Conservation (phyloP, 2,113 vertebrate species). For the Tinamus guttatus region DNA sequence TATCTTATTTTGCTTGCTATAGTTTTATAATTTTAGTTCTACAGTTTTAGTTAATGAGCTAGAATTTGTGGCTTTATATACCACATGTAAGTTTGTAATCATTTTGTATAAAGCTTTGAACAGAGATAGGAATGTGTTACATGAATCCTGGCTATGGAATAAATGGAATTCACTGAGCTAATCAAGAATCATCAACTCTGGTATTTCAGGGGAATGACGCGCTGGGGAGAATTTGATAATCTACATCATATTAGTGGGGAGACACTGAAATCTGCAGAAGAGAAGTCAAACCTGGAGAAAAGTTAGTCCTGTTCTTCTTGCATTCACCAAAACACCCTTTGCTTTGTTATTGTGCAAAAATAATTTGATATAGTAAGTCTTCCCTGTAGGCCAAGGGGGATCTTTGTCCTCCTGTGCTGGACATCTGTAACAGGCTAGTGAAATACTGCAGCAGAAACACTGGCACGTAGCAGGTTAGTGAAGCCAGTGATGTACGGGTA, state of each 20-base stretch:
- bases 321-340: fast-evolving
- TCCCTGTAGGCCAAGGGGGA: fast-evolving
- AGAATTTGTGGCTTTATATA: fast-evolving
- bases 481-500: fast-evolving
- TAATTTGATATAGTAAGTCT: fast-evolving
- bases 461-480: fast-evolving
- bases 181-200: neutral
- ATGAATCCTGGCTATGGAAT: neutral
- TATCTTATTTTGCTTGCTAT: neutral
- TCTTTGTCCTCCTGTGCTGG: no score
- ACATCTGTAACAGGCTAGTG: fast-evolving
- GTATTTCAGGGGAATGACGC: conserved; percentile 88
- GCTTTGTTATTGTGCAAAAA: neutral
- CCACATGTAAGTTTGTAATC: fast-evolving
- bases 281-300: neutral
- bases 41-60: neutral
- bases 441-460: neutral
- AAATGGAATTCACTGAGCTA: neutral
- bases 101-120: fast-evolving
- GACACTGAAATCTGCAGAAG: conserved; percentile 55
- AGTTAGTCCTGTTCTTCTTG: conserved; percentile 38
- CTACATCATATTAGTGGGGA: conserved; percentile 88
- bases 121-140: neutral
- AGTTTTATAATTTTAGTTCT: no score
- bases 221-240: conserved; percentile 93